Percentiles rank a stretch among this genome's conserved stretches.
Evolutionary conservation across 2,888 invertebrate genomes (phyloP).

Genomic region (Athripsodes cinereus): DNA sequence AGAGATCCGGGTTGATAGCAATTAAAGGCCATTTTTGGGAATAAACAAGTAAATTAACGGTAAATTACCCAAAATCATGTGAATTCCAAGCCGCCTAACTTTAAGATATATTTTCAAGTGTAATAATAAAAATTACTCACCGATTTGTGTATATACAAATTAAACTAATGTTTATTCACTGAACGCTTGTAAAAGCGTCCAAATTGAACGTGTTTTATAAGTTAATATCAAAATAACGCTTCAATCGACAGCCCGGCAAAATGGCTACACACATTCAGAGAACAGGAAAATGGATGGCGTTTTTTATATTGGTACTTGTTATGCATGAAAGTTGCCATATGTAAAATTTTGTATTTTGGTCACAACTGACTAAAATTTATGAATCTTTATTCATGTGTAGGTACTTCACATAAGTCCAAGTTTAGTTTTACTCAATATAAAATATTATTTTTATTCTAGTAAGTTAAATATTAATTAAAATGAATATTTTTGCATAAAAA

Average conservation of each 20-base stretch:
- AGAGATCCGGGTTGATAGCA: no score
- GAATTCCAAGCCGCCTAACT: background rate
- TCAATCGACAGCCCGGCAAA: constrained; percentile 18
- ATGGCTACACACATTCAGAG: constrained; percentile 11
- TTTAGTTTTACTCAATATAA: no score
- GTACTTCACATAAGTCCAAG: no score
- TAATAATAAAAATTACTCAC: background rate
- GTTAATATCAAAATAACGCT: constrained; percentile 9
- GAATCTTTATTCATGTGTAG: no score
- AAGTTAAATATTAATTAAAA: no score
- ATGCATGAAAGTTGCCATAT: constrained; percentile 1
- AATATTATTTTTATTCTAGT: no score
- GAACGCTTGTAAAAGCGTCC: background rate
- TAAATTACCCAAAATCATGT: constrained; percentile 3
- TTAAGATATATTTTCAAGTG: background rate
- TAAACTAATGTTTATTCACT: background rate
- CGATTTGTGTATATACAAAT: background rate
- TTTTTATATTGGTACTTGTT: constrained; percentile 4
- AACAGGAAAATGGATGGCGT: constrained; percentile 9
- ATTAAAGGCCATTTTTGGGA: background rate
- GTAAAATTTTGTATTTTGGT: no score
- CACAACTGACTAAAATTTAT: no score
- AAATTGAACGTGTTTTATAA: background rate
- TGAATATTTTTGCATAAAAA: no score
- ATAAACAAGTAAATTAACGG: background rate